phyloP scores from a whole-genome alignment of 2,113 vertebrate species.

The Connochaetes taurinus region DNA sequence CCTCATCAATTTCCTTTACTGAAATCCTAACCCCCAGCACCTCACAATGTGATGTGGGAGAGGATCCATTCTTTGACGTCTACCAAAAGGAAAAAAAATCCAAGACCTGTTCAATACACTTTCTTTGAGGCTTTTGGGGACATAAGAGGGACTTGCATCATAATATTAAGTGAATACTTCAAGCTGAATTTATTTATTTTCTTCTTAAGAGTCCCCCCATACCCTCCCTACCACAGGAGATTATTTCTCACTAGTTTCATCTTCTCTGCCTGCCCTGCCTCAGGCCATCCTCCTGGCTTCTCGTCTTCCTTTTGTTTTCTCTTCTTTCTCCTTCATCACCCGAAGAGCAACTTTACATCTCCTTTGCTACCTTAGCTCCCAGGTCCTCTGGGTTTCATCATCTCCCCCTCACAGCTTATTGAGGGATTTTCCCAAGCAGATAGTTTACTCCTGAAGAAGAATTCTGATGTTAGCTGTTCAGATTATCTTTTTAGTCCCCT shows the following conservation, averaged over 20 bases:
- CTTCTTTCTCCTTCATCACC: neutral
- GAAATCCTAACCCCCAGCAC: neutral
- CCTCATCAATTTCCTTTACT: neutral
- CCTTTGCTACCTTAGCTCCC: neutral
- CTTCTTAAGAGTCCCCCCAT: no score
- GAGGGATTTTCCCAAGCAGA: neutral
- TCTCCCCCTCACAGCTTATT: neutral
- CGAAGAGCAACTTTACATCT: neutral
- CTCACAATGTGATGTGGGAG: neutral
- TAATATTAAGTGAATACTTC: neutral
- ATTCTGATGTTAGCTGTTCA: neutral
- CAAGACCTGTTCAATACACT: neutral
- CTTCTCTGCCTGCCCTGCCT: no score
- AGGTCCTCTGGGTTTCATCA: neutral
- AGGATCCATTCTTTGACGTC: neutral
- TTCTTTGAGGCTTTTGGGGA: neutral
- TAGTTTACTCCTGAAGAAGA: neutral
- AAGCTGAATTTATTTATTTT: neutral
- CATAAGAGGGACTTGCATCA: neutral
- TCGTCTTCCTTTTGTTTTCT: neutral
- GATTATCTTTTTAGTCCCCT: neutral
- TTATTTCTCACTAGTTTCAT: neutral
- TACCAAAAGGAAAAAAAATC: neutral
- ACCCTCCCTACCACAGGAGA: rapidly evolving
- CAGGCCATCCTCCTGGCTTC: neutral